These are phyloP conservation scores for Eulemur albifrons DNA, from an alignment of 2,797 vertebrate species.

Conservation along the genomic window DNA sequence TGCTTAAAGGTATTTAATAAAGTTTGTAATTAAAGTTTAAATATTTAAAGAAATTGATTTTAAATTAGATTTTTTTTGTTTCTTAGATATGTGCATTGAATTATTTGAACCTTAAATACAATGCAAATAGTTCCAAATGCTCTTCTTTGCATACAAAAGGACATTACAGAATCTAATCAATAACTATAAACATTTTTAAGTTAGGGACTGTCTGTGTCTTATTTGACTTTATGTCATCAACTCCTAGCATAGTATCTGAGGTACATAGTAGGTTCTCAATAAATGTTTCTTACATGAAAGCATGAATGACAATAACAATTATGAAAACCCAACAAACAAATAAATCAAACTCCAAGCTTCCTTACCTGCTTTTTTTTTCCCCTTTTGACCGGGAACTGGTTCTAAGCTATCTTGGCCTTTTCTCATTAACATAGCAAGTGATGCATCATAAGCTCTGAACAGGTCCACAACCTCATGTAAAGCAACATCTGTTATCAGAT, in stretches of 20 bases:
- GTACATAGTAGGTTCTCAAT: not conserved
- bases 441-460: constrained; percentile 95
- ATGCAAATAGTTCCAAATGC: constrained; percentile 17
- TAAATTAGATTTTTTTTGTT: constrained; percentile 27
- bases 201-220: not conserved
- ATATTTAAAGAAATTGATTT: not conserved
- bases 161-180: constrained; percentile 32
- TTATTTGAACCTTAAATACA: constrained; percentile 26
- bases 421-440: constrained; percentile 97
- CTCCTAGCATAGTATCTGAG: not conserved
- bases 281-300: constrained; percentile 53
- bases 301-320: constrained; percentile 34
- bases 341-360: not conserved
- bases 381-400: constrained; percentile 95
- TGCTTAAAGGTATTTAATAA: not conserved
- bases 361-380: constrained; percentile 95
- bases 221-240: constrained; percentile 10
- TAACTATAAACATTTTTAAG: not conserved
- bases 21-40: constrained; percentile 29
- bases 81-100: not conserved
- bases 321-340: constrained; percentile 52
- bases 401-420: constrained; percentile 92
- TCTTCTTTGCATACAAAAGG: constrained; percentile 26
- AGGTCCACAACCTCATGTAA: constrained; percentile 97
- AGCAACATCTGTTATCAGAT: constrained; percentile 96